A percentile compares a stretch with the other conserved stretches of the same genome.
Conservation (phyloP, 2,113 vertebrate genomes). For the Psammodynastes pulverulentus region DNA sequence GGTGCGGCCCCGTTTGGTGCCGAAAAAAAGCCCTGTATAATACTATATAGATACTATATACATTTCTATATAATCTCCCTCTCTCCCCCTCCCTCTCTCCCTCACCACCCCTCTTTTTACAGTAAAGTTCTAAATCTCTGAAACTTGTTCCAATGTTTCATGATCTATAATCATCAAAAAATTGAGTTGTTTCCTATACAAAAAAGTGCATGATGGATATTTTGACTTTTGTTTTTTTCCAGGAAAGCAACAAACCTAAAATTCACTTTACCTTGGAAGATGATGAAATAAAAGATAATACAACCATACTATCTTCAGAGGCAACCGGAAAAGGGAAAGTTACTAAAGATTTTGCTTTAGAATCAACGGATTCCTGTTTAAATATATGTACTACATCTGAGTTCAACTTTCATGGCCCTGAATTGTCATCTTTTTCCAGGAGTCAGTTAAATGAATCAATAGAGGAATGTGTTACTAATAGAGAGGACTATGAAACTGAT, state of each 20-base stretch:
- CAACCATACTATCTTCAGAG: constrained; percentile 68
- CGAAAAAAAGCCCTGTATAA: too few relatives aligned
- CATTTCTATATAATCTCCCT: too few relatives aligned
- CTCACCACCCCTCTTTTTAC: too few relatives aligned
- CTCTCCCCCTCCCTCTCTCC: too few relatives aligned
- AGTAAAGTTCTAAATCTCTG: background rate
- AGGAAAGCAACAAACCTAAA: constrained; percentile 50
- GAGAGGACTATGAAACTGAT: constrained; percentile 6
- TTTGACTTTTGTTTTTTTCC: constrained; percentile 31
- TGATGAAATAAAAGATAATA: constrained; percentile 58
- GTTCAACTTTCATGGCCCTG: background rate
- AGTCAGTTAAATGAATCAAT: constrained; percentile 21
- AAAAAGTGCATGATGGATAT: background rate
- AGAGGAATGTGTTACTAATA: background rate
- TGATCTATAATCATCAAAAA: background rate
- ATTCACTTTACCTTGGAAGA: constrained; percentile 22
- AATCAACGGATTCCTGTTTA: constrained; percentile 57
- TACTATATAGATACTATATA: too few relatives aligned
- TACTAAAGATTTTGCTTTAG: constrained; percentile 43
- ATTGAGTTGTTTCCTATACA: background rate
- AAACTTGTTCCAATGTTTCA: background rate
- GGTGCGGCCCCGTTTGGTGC: too few relatives aligned
- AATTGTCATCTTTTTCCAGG: constrained; percentile 16
- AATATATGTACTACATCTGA: constrained; percentile 27
- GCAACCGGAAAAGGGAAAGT: constrained; percentile 29